Percentiles rank a stretch among this genome's conserved stretches.
Conservation (phyloP, 2,888 invertebrate species). For the Polyommatus icarus region DNA sequence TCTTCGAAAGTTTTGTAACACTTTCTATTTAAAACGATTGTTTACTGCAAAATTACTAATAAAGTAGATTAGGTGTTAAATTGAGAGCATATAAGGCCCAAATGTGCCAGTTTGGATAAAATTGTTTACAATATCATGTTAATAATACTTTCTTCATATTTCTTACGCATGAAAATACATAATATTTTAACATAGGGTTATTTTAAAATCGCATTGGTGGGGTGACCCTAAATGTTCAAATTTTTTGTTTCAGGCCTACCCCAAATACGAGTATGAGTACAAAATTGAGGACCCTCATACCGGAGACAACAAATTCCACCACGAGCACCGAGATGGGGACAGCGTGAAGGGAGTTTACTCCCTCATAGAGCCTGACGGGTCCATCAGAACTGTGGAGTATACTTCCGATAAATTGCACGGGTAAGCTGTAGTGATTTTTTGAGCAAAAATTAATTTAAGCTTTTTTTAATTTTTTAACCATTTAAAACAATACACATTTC, state of each 20-base stretch:
- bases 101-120: not conserved
- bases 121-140: no score
- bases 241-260: constrained; percentile 64
- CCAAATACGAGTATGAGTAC: constrained; percentile 82
- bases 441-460: not conserved
- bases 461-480: no score
- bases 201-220: not conserved
- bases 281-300: constrained; percentile 82
- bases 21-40: constrained; percentile 26
- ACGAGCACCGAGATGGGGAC: constrained; percentile 81
- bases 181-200: no score
- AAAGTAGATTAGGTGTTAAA: not conserved
- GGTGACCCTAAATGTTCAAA: not conserved
- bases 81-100: no score
- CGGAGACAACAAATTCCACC: constrained; percentile 82
- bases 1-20: constrained; percentile 25
- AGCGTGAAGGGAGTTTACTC: constrained; percentile 83
- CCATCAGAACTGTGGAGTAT: constrained; percentile 81
- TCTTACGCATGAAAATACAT: no score
- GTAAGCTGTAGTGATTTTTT: constrained; percentile 51
- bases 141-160: no score
- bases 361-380: constrained; percentile 81
- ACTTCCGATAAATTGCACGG: constrained; percentile 80
- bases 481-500: no score
- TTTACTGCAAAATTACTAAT: not conserved